Conservation (phyloP, 2,113 vertebrate genomes). For the Amphilophus citrinellus region DNA sequence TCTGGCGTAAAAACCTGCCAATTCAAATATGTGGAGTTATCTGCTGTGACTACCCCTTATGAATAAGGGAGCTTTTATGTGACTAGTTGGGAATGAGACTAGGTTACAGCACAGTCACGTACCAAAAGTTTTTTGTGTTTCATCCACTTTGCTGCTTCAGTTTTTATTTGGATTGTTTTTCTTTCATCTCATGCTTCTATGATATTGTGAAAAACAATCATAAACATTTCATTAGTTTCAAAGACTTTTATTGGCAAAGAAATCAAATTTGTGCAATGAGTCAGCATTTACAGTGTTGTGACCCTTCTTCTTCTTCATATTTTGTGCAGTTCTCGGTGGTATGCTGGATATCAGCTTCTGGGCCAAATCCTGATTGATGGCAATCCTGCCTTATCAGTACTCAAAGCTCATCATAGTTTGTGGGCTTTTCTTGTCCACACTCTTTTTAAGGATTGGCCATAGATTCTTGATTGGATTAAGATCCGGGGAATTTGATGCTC, state of each 20-base stretch:
- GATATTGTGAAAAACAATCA: neutral
- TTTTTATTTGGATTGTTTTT: neutral
- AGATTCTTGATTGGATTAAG: neutral
- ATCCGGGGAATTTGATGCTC: neutral
- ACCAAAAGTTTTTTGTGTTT: neutral
- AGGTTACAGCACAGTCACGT: neutral
- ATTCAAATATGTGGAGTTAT: neutral
- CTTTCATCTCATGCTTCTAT: neutral
- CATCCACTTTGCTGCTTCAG: neutral
- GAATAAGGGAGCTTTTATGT: neutral
- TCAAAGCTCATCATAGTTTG: neutral
- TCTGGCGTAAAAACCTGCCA: neutral
- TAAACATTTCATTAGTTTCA: neutral
- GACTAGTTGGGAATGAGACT: neutral
- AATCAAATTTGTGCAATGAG: slow-evolving; percentile 1
- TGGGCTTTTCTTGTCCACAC: neutral
- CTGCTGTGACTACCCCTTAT: neutral
- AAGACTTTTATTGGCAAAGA: neutral
- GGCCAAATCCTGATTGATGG: slow-evolving; percentile 2
- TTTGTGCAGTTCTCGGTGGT: neutral
- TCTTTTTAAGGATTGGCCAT: neutral
- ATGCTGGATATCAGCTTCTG: neutral
- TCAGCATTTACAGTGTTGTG: neutral
- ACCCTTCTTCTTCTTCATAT: neutral
- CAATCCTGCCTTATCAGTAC: neutral